Evolutionary conservation across 1,140 invertebrate species (phyloP), one percentile per base, ranked within the genome.

Genomic region (Drosophila tani): DNA sequence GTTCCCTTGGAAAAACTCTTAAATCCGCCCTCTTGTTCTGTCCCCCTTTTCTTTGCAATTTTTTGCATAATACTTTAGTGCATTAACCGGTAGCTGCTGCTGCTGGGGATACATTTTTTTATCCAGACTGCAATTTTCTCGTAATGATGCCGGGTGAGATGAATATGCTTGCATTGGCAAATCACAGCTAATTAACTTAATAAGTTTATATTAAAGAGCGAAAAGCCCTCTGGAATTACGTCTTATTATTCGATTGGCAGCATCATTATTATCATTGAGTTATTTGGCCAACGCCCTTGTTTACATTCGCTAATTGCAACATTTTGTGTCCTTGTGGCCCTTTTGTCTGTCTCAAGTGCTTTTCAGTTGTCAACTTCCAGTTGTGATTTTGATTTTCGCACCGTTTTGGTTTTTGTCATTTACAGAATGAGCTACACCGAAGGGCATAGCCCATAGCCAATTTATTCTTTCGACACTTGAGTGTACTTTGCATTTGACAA

Each of bases 121-220:
- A 17, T 21, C 21, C 21, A 24, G 11, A 12, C 47, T 56, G 46
- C 67, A 79, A 79, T 79, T 79, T 79, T 58, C 66, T 71, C 35
- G 67, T 79, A 79, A 79, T 79, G 76, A 79, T 47, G 66, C 24
- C 38, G 49, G 59, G 62, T 3, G 67, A 59, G 64, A 43, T 78
- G 46, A 57, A 71, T 71, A 71, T 73, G 59, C 29, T 46, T 24
- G 32, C 49, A 75, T 56, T 77, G 43, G 63, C 41, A 78, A 78
- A 78, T 77, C 74, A 45, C 55, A 79, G 76, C 75, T 79, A 71
- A 79, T 79, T 79, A 79, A 64, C 59, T 71, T 79, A 79, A 79
- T 78, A 64, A 79, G 76, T 79, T 79, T 55, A 79, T 79, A 65
- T 79, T 78, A 79, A 79, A 79, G 58, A 64, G 50, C 65, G 69